Conservation (phyloP, 2,113 vertebrate genomes). For the Notiomystis cincta region DNA sequence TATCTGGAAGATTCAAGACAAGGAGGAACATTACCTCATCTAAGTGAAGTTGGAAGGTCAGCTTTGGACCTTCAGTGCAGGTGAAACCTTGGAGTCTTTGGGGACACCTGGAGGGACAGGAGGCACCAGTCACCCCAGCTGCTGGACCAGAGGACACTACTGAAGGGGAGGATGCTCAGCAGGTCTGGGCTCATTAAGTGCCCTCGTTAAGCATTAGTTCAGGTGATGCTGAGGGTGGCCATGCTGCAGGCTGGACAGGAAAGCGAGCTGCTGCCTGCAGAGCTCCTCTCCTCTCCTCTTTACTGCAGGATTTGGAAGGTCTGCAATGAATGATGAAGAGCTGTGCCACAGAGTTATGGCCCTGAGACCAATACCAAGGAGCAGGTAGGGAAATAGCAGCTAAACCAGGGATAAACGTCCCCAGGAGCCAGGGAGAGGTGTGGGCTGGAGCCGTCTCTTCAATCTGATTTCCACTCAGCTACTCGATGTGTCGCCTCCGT, state of each 20-base stretch:
- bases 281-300: neutral
- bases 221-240: neutral
- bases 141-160: neutral
- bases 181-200: neutral
- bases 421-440: neutral
- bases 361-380: neutral
- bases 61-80: neutral
- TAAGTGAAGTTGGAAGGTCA: neutral
- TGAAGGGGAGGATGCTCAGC: neutral
- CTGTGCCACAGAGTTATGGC: neutral
- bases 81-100: neutral
- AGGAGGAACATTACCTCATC: neutral
- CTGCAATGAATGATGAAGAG: neutral
- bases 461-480: neutral
- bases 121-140: neutral
- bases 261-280: neutral
- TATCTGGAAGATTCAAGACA: neutral
- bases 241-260: neutral
- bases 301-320: neutral
- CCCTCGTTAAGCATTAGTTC: fast-evolving
- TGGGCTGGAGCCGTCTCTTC: neutral
- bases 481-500: fast-evolving
- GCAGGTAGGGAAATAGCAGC: fast-evolving
- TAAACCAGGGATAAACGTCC: neutral
- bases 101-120: neutral